phyloP scores from a whole-genome alignment of 2,113 vertebrate species.

The Danionella cerebrum region DNA sequence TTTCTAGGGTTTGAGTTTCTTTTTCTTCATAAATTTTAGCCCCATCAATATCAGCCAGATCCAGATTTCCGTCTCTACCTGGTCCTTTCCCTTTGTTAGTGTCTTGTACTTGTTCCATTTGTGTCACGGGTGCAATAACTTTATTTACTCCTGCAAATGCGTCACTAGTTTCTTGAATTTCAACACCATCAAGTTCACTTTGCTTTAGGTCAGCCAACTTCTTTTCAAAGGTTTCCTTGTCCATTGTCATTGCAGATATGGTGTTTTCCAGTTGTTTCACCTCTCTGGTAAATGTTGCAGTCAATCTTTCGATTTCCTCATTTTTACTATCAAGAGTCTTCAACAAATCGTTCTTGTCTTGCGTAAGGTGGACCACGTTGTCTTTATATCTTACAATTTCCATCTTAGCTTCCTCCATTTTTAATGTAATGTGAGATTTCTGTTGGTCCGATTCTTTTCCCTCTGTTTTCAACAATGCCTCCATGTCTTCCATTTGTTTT shows the following conservation, averaged over 20 bases:
- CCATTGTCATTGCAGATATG: not conserved
- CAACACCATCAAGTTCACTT: not conserved
- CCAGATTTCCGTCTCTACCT: not conserved
- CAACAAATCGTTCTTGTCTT: not conserved
- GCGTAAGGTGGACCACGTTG: not conserved
- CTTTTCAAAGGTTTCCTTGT: not conserved
- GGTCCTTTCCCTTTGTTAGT: not conserved
- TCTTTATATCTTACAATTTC: not conserved
- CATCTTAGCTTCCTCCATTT: not conserved
- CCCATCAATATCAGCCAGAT: not conserved
- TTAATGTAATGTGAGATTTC: not conserved
- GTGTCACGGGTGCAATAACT: not conserved
- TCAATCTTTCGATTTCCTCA: not conserved
- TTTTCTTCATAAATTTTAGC: not conserved
- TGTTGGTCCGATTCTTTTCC: not conserved
- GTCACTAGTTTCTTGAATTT: not conserved
- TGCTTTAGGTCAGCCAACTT: not conserved
- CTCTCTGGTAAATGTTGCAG: not conserved
- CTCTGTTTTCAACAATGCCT: not conserved
- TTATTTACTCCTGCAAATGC: not conserved
- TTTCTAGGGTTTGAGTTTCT: not conserved
- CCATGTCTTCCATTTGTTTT: not conserved
- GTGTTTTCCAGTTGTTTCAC: not conserved
- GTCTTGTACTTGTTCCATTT: not conserved
- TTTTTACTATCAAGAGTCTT: not conserved